Evolutionary conservation across 1,140 invertebrate species (phyloP).

Genomic region (Linepithema humile): DNA sequence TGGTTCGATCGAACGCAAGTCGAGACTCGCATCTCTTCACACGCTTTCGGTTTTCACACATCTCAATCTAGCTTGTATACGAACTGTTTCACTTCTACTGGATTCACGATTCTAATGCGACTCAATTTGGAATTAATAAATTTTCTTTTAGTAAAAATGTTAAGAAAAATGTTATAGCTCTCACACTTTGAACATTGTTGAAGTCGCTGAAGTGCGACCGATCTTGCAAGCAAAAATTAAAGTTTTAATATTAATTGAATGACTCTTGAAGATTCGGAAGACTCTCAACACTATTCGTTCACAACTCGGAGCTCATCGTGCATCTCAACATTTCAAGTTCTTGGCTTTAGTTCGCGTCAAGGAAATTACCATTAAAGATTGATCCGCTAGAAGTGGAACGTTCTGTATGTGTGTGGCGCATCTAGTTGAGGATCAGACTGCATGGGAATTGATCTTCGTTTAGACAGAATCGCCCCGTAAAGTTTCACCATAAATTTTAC

Average conservation of each 20-base stretch:
- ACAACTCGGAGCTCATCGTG: background rate
- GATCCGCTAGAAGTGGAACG: conserved; percentile 22
- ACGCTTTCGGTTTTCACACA: conserved; percentile 40
- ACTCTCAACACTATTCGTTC: background rate
- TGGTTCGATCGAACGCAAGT: conserved; percentile 40
- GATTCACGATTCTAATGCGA: background rate
- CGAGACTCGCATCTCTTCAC: conserved; percentile 36
- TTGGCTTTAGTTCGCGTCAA: background rate
- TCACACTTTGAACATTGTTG: background rate
- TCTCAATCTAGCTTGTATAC: conserved; percentile 26
- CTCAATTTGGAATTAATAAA: background rate
- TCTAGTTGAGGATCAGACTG: conserved; percentile 25
- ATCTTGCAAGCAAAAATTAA: background rate
- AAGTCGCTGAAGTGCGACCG: background rate
- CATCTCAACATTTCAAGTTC: background rate
- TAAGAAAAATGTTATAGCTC: background rate
- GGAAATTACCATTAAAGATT: conserved; percentile 1
- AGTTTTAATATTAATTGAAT: background rate
- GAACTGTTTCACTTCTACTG: conserved; percentile 17
- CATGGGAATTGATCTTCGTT: conserved; percentile 42
- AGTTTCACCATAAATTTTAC: background rate
- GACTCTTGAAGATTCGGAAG: background rate
- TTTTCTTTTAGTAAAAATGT: background rate
- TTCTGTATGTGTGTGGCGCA: conserved; percentile 14
- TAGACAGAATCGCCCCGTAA: conserved; percentile 15